Conservation (phyloP, 2,888 invertebrate genomes). For the Allacma fusca region DNA sequence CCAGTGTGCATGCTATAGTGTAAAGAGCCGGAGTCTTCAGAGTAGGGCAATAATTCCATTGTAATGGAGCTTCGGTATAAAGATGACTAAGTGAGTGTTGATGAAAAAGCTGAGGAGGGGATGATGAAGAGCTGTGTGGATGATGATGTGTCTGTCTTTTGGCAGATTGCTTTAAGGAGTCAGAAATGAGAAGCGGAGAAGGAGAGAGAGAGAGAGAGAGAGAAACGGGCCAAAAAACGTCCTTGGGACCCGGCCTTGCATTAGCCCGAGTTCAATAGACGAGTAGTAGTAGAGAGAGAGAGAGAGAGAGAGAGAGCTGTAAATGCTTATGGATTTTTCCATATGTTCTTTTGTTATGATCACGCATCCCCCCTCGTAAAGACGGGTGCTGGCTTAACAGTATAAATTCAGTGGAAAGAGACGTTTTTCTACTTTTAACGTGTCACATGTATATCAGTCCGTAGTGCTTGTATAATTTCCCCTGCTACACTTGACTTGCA, state of each 20-base stretch:
- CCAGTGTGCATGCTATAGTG: no score
- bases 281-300: no score
- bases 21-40: no score
- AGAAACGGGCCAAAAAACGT: constrained; percentile 44
- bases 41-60: background rate
- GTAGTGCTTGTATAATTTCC: no score
- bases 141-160: constrained; percentile 23
- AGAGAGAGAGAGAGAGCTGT: background rate
- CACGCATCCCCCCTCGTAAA: background rate
- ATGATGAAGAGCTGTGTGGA: constrained; percentile 23
- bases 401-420: background rate
- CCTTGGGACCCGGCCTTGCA: constrained; percentile 54
- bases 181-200: background rate
- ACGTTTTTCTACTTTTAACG: no score
- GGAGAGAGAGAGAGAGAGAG: constrained; percentile 19
- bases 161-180: background rate
- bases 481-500: constrained; percentile 37
- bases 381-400: background rate
- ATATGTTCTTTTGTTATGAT: constrained; percentile 2
- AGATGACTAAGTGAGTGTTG: constrained; percentile 18
- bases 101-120: constrained; percentile 11
- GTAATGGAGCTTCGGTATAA: background rate
- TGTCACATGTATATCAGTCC: no score
- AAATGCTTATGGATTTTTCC: constrained; percentile 16
- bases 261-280: constrained; percentile 45